These are phyloP conservation scores for Drosophila atripex DNA, from an alignment of 2,888 invertebrate genomes.

Conservation along the genomic window DNA sequence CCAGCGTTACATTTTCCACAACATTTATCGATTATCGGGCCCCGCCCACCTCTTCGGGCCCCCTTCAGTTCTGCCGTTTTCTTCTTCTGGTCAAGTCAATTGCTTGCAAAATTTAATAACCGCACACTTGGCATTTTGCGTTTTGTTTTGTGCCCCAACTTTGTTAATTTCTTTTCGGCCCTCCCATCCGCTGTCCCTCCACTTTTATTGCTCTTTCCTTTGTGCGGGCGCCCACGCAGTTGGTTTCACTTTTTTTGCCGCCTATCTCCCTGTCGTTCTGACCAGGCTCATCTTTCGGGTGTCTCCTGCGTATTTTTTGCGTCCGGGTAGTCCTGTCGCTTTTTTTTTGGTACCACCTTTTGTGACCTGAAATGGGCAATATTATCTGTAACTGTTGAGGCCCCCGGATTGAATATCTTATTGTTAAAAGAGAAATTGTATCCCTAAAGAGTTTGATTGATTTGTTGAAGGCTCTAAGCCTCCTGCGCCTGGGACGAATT, in stretches of 20 bases:
- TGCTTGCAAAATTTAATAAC: conserved; percentile 61
- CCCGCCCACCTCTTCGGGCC: conserved; percentile 1
- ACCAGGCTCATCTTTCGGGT: not conserved
- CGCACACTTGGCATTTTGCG: conserved; percentile 48
- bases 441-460: conserved; percentile 46
- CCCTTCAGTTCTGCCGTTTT: conserved; percentile 13
- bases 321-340: not conserved
- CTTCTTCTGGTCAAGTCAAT: conserved; percentile 48
- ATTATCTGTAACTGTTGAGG: conserved; percentile 21
- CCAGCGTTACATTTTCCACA: conserved; percentile 59
- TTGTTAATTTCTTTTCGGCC: conserved; percentile 42
- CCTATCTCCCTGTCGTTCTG: conserved; percentile 8
- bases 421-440: conserved; percentile 30
- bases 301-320: conserved; percentile 11
- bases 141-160: conserved; percentile 42
- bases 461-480: conserved; percentile 18
- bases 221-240: conserved; percentile 27
- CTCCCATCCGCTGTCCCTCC: conserved; percentile 2
- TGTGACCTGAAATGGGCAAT: conserved; percentile 41
- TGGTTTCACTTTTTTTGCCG: conserved; percentile 31
- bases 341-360: conserved; percentile 22
- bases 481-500: conserved; percentile 8
- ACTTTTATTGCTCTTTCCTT: conserved; percentile 19
- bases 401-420: conserved; percentile 41
- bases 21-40: conserved; percentile 72